phyloP scores from a whole-genome alignment of 2,113 vertebrate species.

The Epinephelus lanceolatus region DNA sequence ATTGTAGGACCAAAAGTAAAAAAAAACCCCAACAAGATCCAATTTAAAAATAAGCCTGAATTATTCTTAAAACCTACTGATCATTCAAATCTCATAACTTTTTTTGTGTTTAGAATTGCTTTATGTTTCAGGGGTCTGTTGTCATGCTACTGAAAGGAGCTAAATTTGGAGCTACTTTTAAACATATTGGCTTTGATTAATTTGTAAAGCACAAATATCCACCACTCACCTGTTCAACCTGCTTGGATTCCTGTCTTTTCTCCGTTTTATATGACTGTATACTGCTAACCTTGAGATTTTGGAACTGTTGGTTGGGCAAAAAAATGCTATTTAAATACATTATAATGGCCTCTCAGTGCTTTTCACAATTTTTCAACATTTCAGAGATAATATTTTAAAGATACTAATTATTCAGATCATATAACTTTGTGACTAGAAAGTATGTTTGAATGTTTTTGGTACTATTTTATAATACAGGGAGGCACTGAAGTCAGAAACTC shows the following conservation, averaged over 20 bases:
- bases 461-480: no score
- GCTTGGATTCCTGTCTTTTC: neutral
- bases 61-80: neutral
- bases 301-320: neutral
- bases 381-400: neutral
- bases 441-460: no score
- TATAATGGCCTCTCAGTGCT: no score
- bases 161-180: neutral
- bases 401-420: neutral
- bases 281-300: neutral
- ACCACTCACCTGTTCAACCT: neutral
- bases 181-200: neutral
- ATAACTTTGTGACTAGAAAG: no score
- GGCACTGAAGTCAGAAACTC: no score
- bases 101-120: neutral
- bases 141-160: neutral
- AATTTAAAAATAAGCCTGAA: neutral
- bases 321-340: neutral
- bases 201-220: neutral
- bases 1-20: neutral
- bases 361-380: no score
- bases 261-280: neutral
- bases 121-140: neutral
- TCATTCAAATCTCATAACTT: neutral
- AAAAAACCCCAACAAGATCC: neutral